Evolutionary conservation across 2,888 invertebrate genomes (phyloP).

Genomic region (Aleiodes testaceus): DNA sequence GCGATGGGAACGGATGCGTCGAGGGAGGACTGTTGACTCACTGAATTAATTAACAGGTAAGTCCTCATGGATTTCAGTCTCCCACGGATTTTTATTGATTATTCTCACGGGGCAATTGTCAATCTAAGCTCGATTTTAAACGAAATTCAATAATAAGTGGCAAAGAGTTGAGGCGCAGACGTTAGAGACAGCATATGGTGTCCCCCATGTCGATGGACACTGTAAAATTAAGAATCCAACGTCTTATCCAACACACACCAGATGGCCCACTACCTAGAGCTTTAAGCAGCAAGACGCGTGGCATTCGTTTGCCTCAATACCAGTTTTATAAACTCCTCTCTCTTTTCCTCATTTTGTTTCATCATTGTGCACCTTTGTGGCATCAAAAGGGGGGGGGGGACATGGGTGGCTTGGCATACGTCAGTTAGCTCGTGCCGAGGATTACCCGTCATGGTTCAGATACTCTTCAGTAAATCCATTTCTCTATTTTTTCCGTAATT

Average conservation of each 20-base stretch:
- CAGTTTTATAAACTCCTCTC: too few species aligned
- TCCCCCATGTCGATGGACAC: conserved; percentile 38
- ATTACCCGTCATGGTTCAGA: too few species aligned
- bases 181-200: conserved; percentile 40
- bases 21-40: conserved; percentile 24
- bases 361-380: too few species aligned
- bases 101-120: conserved; percentile 1
- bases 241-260: conserved; percentile 31
- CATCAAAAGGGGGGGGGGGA: too few species aligned
- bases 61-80: background rate
- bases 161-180: conserved; percentile 26
- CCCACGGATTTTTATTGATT: background rate
- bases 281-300: conserved; percentile 16
- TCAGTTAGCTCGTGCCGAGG: too few species aligned
- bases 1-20: conserved; percentile 15
- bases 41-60: conserved; percentile 30
- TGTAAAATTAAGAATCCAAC: conserved; percentile 23
- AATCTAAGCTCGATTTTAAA: background rate
- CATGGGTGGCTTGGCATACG: too few species aligned
- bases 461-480: too few species aligned
- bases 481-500: too few species aligned
- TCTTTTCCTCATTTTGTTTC: too few species aligned
- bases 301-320: conserved; percentile 11
- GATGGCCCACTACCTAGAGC: conserved; percentile 35
- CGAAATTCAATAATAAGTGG: conserved; percentile 24